Conservation (phyloP, 2,113 vertebrate species). For the Chloebia gouldiae region DNA sequence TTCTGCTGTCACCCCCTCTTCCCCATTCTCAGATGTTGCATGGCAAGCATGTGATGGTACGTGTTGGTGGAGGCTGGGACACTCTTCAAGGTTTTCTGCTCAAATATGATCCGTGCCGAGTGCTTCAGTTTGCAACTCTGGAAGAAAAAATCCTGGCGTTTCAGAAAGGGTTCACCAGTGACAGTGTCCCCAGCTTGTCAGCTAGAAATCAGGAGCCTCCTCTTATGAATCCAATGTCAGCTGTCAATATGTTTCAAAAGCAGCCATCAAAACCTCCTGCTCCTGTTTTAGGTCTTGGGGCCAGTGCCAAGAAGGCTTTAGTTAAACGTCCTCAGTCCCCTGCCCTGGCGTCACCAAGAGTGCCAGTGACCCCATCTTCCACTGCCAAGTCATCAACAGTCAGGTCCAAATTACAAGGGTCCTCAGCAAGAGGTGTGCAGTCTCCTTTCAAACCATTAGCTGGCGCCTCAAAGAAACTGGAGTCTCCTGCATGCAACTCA, state of each 20-base stretch:
- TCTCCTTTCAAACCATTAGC: constrained; percentile 44
- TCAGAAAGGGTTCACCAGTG: constrained; percentile 84
- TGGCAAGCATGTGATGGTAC: constrained; percentile 98
- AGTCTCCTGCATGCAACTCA: background rate
- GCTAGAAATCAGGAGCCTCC: constrained; percentile 72
- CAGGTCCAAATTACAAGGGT: constrained; percentile 51
- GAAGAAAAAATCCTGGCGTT: constrained; percentile 96
- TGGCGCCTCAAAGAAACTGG: constrained; percentile 42
- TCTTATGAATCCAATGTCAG: constrained; percentile 88
- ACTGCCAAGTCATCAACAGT: background rate
- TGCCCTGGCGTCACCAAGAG: constrained; percentile 62
- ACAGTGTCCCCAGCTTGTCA: constrained; percentile 32
- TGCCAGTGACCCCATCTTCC: background rate
- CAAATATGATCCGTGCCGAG: constrained; percentile 92
- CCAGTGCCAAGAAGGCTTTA: constrained; percentile 56
- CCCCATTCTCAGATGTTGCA: constrained; percentile 87
- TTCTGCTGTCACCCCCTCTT: background rate
- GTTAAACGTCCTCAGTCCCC: constrained; percentile 63
- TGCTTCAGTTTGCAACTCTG: constrained; percentile 93
- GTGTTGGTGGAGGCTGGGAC: constrained; percentile 98
- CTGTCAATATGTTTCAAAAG: constrained; percentile 77
- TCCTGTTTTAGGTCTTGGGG: background rate
- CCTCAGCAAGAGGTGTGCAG: background rate
- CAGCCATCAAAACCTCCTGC: constrained; percentile 62
- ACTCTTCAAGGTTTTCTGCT: constrained; percentile 93